Percentiles rank a stretch among this genome's conserved stretches.
Evolutionary conservation across 2,888 invertebrate species (phyloP).

Genomic region (Pedicia rivosa): DNA sequence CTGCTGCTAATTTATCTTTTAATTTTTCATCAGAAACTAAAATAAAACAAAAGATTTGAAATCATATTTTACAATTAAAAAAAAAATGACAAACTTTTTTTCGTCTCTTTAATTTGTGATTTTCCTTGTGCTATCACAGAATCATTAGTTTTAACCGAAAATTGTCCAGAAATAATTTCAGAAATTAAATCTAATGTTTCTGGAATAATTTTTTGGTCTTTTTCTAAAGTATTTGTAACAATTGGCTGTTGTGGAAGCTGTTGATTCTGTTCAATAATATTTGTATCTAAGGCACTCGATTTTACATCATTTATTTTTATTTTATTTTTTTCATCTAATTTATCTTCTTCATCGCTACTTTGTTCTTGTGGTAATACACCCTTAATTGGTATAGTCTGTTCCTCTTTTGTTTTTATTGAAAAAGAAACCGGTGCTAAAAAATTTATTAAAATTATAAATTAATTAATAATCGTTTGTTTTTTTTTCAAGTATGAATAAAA

Average conservation of each 20-base stretch:
- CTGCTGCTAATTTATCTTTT: constrained; percentile 39
- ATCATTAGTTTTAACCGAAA: constrained; percentile 12
- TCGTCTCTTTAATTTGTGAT: constrained; percentile 13
- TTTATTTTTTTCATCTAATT: constrained; percentile 8
- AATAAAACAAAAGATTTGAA: too few species aligned
- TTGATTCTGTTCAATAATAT: background rate
- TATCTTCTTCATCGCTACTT: constrained; percentile 46
- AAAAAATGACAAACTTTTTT: too few species aligned
- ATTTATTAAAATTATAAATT: too few species aligned
- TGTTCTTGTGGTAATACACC: constrained; percentile 62
- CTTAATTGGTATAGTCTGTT: constrained; percentile 45
- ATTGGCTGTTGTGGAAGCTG: too few species aligned
- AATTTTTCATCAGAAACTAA: constrained; percentile 41
- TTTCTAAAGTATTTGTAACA: too few species aligned
- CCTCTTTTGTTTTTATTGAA: constrained; percentile 69
- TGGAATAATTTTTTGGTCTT: too few species aligned
- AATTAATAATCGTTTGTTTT: too few species aligned
- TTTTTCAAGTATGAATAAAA: too few species aligned
- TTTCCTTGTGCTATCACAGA: constrained; percentile 15
- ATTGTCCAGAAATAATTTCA: too few species aligned
- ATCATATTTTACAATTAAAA: too few species aligned
- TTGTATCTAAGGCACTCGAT: background rate
- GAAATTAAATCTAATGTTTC: too few species aligned
- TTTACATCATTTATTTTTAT: background rate
- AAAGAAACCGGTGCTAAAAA: constrained; percentile 61